A percentile compares a stretch with the other conserved stretches of the same genome.
Evolutionary conservation across 2,888 invertebrate genomes (phyloP).

Genomic region (Platypus cylindrus): DNA sequence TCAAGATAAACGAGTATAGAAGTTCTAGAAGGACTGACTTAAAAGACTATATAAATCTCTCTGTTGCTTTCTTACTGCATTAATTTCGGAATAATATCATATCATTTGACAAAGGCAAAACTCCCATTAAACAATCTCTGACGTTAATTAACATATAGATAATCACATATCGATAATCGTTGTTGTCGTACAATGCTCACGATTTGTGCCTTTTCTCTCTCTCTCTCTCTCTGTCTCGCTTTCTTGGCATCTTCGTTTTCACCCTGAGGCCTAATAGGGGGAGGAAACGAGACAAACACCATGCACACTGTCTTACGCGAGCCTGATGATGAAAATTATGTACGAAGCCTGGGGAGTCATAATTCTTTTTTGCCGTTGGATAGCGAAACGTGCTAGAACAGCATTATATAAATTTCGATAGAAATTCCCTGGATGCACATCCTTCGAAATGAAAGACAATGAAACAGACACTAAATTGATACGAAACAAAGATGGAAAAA

Average conservation of each 20-base stretch:
- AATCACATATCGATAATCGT: too few species aligned
- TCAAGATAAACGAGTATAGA: too few species aligned
- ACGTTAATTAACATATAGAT: too few species aligned
- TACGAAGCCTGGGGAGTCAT: conserved; percentile 39
- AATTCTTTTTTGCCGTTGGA: too few species aligned
- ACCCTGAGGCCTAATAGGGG: conserved; percentile 17
- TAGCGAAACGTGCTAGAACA: conserved; percentile 37
- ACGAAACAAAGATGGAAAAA: too few species aligned
- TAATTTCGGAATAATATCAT: too few species aligned
- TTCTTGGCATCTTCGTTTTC: conserved; percentile 26
- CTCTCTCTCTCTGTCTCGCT: background rate
- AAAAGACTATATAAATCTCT: too few species aligned
- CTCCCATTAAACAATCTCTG: too few species aligned
- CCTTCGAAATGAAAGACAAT: conserved; percentile 35
- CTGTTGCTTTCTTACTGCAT: conserved; percentile 37
- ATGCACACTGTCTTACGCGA: too few species aligned
- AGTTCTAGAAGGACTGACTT: too few species aligned
- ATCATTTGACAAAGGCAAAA: too few species aligned
- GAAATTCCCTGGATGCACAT: conserved; percentile 34
- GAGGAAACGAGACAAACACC: conserved; percentile 14
- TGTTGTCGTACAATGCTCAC: too few species aligned
- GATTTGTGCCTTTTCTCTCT: conserved; percentile 30
- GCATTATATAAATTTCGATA: conserved; percentile 36
- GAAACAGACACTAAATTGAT: conserved; percentile 25
- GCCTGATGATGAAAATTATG: conserved; percentile 38